Conservation (phyloP, 2,888 invertebrate genomes). For the Eledone cirrhosa region DNA sequence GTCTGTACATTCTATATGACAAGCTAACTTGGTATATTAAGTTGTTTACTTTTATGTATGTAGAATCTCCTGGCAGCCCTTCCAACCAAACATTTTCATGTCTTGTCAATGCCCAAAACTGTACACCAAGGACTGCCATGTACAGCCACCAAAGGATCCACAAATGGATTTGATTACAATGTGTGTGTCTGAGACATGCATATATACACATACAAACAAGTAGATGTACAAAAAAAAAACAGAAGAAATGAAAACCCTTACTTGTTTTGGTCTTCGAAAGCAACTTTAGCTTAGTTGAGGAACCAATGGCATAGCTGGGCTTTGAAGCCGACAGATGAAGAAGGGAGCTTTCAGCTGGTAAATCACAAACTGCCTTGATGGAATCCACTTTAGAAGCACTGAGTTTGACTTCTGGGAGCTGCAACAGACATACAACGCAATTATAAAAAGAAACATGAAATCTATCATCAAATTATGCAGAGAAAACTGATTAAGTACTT, state of each 20-base stretch:
- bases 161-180: no score
- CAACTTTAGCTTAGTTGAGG: slow-evolving; percentile 57
- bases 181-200: neutral
- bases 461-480: no score
- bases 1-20: no score
- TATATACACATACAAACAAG: neutral
- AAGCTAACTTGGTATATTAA: no score
- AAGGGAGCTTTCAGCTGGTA: slow-evolving; percentile 38
- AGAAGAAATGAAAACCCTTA: slow-evolving; percentile 28
- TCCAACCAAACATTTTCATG: no score
- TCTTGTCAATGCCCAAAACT: no score
- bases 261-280: slow-evolving; percentile 47
- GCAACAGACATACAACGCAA: slow-evolving; percentile 24
- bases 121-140: no score
- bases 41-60: no score
- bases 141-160: no score
- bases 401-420: slow-evolving; percentile 43
- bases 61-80: no score
- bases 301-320: slow-evolving; percentile 63
- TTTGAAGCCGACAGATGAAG: slow-evolving; percentile 50
- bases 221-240: neutral
- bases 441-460: no score
- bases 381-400: slow-evolving; percentile 44
- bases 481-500: no score
- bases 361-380: slow-evolving; percentile 33